phyloP scores from a whole-genome alignment of 2,797 vertebrate genomes.

The Sebastes cheni region DNA sequence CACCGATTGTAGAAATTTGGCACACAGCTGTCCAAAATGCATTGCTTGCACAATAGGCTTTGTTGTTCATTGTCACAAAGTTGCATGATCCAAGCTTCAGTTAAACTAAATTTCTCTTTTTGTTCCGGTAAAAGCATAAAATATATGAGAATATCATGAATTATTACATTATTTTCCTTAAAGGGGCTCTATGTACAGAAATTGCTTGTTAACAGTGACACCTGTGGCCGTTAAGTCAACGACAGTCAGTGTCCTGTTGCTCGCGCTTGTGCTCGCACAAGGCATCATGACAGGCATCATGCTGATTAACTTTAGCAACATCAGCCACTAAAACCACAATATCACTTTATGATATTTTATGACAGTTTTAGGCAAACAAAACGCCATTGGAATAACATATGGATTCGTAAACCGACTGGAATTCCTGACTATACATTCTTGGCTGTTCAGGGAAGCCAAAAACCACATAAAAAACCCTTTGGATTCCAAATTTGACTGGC shows the following conservation, averaged over 20 bases:
- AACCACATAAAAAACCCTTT: slow-evolving; percentile 28
- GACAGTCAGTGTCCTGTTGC: too few relatives aligned
- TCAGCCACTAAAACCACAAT: too few relatives aligned
- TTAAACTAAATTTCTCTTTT: neutral
- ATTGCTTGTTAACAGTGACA: too few relatives aligned
- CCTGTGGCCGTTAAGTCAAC: too few relatives aligned
- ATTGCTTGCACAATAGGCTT: neutral
- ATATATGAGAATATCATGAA: neutral
- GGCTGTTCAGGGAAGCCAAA: neutral
- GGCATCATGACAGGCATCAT: too few relatives aligned
- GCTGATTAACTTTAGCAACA: too few relatives aligned
- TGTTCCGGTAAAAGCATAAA: neutral
- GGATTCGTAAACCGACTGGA: neutral
- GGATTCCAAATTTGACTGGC: slow-evolving; percentile 41
- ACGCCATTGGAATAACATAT: neutral
- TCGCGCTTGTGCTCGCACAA: too few relatives aligned
- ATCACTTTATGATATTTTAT: too few relatives aligned
- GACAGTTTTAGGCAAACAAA: neutral
- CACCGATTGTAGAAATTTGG: neutral
- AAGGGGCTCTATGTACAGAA: too few relatives aligned
- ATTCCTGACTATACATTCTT: neutral
- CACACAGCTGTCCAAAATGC: neutral
- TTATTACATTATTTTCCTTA: neutral
- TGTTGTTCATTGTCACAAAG: neutral
- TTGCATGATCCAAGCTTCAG: neutral